Percentiles rank a stretch among this genome's conserved stretches.
Evolutionary conservation across 2,113 vertebrate species (phyloP).

Genomic region (Columbina picui): DNA sequence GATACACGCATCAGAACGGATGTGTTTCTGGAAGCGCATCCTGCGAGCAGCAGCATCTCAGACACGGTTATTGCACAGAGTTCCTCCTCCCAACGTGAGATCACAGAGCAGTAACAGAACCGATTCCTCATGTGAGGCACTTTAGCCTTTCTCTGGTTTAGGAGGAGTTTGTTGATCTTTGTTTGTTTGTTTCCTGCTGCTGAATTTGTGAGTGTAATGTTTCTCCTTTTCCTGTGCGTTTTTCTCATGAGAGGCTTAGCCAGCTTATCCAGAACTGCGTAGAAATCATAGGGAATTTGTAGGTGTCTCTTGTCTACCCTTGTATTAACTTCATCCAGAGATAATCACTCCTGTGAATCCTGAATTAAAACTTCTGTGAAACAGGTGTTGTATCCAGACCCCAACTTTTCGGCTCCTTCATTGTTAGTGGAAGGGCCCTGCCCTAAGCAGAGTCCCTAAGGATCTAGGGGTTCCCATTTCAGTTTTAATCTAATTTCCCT

Average conservation of each 20-base stretch:
- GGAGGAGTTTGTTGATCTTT: neutral
- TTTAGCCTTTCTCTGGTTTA: neutral
- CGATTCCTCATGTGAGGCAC: neutral
- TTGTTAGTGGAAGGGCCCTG: neutral
- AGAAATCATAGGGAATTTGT: neutral
- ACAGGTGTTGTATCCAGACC: accelerated
- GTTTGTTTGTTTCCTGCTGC: neutral
- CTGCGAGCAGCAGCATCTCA: neutral
- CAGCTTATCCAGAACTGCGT: neutral
- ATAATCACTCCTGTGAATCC: neutral
- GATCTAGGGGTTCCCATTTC: neutral
- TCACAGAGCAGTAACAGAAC: accelerated
- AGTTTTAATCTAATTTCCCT: neutral
- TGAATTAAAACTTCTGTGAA: neutral
- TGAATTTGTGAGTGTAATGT: neutral
- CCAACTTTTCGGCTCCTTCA: neutral
- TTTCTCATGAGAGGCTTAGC: neutral
- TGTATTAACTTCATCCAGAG: neutral
- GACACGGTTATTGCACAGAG: accelerated
- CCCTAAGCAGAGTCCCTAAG: neutral
- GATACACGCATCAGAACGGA: neutral
- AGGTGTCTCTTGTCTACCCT: neutral
- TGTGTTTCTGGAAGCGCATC: neutral
- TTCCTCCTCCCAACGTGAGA: neutral
- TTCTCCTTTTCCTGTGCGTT: neutral